Evolutionary conservation across 2,888 invertebrate species (phyloP).

Genomic region (Masnerella sp.): DNA sequence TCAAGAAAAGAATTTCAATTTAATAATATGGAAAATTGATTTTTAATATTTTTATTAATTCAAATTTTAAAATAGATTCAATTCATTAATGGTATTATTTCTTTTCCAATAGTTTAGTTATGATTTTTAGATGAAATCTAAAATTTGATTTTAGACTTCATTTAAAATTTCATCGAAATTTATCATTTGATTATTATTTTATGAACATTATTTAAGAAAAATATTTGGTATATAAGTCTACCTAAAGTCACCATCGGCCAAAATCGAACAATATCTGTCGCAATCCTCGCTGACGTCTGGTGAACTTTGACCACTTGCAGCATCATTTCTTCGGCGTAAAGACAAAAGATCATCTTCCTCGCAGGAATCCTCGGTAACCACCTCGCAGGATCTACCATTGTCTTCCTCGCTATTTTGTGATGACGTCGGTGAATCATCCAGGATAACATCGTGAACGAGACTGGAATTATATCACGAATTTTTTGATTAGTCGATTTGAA

Average conservation of each 20-base stretch:
- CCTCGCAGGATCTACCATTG: constrained; percentile 76
- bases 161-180: no score
- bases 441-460: constrained; percentile 89
- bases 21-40: no score
- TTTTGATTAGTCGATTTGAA: no score
- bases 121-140: no score
- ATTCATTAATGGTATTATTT: no score
- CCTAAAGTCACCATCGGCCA: constrained; percentile 76
- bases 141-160: no score
- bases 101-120: no score
- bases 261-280: constrained; percentile 73
- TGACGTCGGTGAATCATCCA: constrained; percentile 89
- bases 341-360: constrained; percentile 74
- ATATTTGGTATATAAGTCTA: constrained; percentile 31
- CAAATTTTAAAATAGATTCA: no score
- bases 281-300: constrained; percentile 75
- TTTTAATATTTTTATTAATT: no score
- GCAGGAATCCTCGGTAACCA: constrained; percentile 69
- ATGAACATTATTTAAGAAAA: neutral
- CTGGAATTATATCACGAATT: constrained; percentile 77
- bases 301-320: constrained; percentile 72
- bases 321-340: constrained; percentile 69
- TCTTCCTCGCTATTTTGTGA: constrained; percentile 85
- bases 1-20: no score
- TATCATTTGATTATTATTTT: no score